phyloP scores from a whole-genome alignment of 2,797 vertebrate species.

The Macroramphosus scolopax region DNA sequence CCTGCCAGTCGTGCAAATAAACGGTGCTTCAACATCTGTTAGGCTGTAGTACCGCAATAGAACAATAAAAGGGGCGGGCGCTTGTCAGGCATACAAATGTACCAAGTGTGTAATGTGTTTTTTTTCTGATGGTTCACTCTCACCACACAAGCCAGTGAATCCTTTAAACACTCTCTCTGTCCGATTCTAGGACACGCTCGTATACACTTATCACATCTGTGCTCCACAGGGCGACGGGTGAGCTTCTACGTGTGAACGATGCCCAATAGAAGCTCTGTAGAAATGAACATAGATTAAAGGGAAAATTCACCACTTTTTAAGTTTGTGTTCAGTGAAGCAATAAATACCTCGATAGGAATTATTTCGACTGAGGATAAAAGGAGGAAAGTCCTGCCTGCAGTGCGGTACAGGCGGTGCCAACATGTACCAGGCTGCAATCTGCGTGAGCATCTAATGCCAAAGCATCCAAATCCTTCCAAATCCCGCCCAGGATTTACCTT shows the following conservation, averaged over 20 bases:
- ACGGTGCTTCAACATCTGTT: constrained; percentile 63
- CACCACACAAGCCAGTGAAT: constrained; percentile 17
- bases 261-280: constrained; percentile 28
- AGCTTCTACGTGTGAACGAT: constrained; percentile 42
- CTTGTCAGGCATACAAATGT: constrained; percentile 41
- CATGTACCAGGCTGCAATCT: too few relatives aligned
- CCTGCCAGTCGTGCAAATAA: constrained; percentile 71
- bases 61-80: constrained; percentile 37
- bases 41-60: constrained; percentile 34
- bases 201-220: constrained; percentile 54
- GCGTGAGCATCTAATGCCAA: too few relatives aligned
- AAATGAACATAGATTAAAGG: constrained; percentile 30
- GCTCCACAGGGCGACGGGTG: constrained; percentile 54
- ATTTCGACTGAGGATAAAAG: too few relatives aligned
- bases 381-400: too few relatives aligned
- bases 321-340: too few relatives aligned
- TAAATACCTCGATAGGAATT: too few relatives aligned
- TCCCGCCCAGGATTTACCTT: too few relatives aligned
- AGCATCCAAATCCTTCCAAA: too few relatives aligned
- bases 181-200: constrained; percentile 53
- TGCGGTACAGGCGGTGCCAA: too few relatives aligned
- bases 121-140: constrained; percentile 13
- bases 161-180: constrained; percentile 51
- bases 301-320: too few relatives aligned
- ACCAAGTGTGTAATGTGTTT: constrained; percentile 27